A percentile compares a stretch with the other conserved stretches of the same genome.
These are phyloP conservation scores for Bucorvus abyssinicus DNA, from an alignment of 2,797 vertebrate genomes.

Conservation along the genomic window DNA sequence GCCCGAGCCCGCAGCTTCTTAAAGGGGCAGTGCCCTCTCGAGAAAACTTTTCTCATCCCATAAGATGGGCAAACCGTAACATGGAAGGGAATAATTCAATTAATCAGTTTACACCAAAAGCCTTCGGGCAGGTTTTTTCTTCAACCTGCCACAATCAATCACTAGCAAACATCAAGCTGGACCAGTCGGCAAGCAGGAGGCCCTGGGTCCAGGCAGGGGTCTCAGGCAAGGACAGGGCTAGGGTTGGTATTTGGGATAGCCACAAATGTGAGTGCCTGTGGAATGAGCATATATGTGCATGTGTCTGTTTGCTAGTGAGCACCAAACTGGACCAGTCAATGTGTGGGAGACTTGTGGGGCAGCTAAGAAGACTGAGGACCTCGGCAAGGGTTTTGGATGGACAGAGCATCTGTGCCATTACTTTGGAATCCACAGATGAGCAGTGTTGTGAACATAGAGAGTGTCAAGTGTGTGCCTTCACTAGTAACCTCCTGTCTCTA, in stretches of 20 bases:
- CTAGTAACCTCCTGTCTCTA: neutral
- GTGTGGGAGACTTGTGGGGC: neutral
- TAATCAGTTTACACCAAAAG: too few species aligned
- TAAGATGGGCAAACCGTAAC: too few species aligned
- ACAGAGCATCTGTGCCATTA: neutral
- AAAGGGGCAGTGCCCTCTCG: too few species aligned
- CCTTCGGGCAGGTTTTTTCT: too few species aligned
- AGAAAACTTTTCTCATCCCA: too few species aligned
- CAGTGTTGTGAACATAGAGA: neutral
- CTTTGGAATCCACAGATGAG: neutral
- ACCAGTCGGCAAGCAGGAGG: neutral
- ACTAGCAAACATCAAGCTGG: neutral
- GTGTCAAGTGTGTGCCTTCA: accelerated
- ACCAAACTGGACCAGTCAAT: neutral
- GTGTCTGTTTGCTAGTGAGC: neutral
- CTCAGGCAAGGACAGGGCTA: neutral
- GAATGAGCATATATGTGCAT: neutral
- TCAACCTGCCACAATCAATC: too few species aligned
- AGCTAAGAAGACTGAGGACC: neutral
- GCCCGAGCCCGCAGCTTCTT: too few species aligned
- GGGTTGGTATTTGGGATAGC: neutral
- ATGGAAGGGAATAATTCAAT: too few species aligned
- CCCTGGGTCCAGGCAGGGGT: neutral
- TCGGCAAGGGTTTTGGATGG: neutral
- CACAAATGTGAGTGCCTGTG: neutral